Evolutionary conservation across 2,797 vertebrate species (phyloP).

Genomic region (Rhinatrema bivittatum): DNA sequence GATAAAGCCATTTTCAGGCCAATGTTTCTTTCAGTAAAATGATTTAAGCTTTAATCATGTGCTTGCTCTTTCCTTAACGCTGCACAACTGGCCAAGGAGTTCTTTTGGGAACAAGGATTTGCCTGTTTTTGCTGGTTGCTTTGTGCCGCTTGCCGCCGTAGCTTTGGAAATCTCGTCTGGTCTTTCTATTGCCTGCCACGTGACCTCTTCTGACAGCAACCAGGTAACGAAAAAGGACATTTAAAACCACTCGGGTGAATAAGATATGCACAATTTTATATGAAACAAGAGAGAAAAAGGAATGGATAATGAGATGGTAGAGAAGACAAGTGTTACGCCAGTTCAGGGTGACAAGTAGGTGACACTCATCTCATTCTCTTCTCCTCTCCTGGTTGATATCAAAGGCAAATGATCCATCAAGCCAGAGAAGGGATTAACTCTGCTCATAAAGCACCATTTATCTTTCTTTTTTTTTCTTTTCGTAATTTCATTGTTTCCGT

Average conservation of each 20-base stretch:
- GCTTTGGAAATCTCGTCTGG: not conserved
- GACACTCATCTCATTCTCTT: not conserved
- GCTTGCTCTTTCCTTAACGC: too few species aligned
- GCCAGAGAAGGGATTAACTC: too few species aligned
- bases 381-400: not conserved
- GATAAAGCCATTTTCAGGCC: too few species aligned
- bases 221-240: not conserved
- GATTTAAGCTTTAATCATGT: too few species aligned
- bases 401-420: not conserved
- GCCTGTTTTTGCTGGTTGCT: not conserved
- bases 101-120: too few species aligned
- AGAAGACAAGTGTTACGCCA: too few species aligned
- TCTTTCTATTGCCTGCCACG: slow-evolving; percentile 10
- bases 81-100: too few species aligned
- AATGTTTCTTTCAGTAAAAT: too few species aligned
- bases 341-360: not conserved
- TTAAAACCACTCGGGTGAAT: slow-evolving; percentile 3
- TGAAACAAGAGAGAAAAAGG: slow-evolving; percentile 1
- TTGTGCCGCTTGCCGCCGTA: slow-evolving; percentile 10
- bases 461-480: too few species aligned
- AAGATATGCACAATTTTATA: slow-evolving; percentile 13
- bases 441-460: too few species aligned
- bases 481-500: too few species aligned
- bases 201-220: slow-evolving; percentile 5
- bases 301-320: not conserved